Evolutionary conservation across 2,888 invertebrate genomes (phyloP), one percentile per base, ranked within the genome.

Genomic region (Spisula subtruncata): DNA sequence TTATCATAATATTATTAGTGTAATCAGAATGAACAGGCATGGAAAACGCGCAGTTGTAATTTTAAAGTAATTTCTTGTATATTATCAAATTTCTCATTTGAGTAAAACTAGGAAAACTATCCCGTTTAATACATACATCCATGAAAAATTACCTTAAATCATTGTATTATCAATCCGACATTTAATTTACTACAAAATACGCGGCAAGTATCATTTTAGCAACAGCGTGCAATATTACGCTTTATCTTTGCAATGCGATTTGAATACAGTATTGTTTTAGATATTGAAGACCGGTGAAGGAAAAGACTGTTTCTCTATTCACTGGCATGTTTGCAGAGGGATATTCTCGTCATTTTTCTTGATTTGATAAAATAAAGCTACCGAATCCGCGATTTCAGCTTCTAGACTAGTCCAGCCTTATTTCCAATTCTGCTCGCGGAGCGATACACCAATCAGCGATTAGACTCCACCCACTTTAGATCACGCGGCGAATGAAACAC

Each of bases 401-500:
- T 20, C 83, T 56, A 75, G 80, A 54, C 83, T 41, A 25, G 79
- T 16, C 35, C 66, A 56, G 56, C 35, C 83, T n/a, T 48, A 56
- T n/a, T 83, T 88, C 54, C 80, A 41, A 83, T 88, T 81, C 89
- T 88, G 89, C 85, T 81, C 83, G 88, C 88, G 86, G 10, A 83
- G 83, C 87, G 86, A 85, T 89, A 90, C 90, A 91, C 92, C 89
- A 86, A 81, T 80, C 71, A 41, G 79, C 71, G 66, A 71, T 75
- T 75, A 85, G 87, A 48, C 79, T 89, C 60, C 91, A 91, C 92
- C 92, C 82, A 71, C 51, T 79, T 35, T 48, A 84, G 87, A 86
- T 90, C 89, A 84, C 66, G 86, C 89, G 75, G 90, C 92, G 91
- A 90, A 91, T 92, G 90, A 90, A 87, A 81, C 89, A 81, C 90